phyloP scores from a whole-genome alignment of 1,140 invertebrate genomes.

The Melipona quadrifasciata region DNA sequence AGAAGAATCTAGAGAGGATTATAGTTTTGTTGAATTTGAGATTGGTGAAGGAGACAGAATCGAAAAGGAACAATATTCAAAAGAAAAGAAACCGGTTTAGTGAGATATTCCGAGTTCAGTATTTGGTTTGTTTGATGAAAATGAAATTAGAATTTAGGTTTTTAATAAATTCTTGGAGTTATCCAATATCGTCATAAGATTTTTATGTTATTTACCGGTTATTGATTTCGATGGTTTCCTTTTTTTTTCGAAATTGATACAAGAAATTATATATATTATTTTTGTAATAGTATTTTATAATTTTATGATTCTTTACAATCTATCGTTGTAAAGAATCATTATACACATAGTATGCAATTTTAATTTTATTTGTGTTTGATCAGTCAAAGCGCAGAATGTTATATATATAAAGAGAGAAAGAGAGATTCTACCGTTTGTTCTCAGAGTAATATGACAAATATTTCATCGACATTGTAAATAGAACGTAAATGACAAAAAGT shows the following conservation, averaged over 20 bases:
- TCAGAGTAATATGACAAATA: slow-evolving; percentile 24
- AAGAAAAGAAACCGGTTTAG: slow-evolving; percentile 62
- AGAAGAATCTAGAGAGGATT: slow-evolving; percentile 56
- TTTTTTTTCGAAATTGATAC: neutral
- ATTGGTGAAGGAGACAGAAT: slow-evolving; percentile 61
- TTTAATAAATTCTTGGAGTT: slow-evolving; percentile 11
- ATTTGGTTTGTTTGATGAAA: neutral
- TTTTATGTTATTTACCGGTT: neutral
- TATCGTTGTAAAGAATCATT: neutral
- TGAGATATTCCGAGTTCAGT: slow-evolving; percentile 8
- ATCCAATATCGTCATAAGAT: slow-evolving; percentile 22
- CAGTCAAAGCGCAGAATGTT: neutral
- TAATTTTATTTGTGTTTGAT: neutral
- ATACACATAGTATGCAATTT: neutral
- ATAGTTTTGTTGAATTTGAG: slow-evolving; percentile 52
- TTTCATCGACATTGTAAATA: slow-evolving; percentile 42
- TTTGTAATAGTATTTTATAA: slow-evolving; percentile 32
- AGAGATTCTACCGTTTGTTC: slow-evolving; percentile 2
- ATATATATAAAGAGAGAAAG: neutral
- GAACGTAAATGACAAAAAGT: slow-evolving; percentile 32
- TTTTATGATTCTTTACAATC: neutral
- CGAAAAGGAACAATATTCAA: slow-evolving; percentile 51
- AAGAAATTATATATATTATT: neutral
- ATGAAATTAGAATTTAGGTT: slow-evolving; percentile 8
- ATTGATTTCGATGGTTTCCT: neutral